Conservation (phyloP, 2,888 invertebrate species). For the Slavum lentiscoides region DNA sequence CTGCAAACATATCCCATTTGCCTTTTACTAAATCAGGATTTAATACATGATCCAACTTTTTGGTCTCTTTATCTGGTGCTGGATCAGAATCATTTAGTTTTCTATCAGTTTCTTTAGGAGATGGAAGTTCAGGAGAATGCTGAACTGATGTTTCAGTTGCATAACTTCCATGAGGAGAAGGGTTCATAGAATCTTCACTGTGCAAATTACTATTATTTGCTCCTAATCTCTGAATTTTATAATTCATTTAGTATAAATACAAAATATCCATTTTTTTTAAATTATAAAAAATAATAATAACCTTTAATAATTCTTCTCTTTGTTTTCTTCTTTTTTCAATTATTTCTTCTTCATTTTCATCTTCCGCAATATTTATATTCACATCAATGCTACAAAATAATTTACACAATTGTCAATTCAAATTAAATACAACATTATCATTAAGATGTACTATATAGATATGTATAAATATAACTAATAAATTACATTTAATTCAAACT, state of each 20-base stretch:
- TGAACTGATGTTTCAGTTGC: slow-evolving; percentile 45
- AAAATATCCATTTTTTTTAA: neutral
- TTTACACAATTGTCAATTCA: neutral
- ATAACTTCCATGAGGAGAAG: slow-evolving; percentile 49
- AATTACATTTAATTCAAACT: neutral
- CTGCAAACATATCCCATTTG: slow-evolving; percentile 88
- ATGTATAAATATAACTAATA: no score
- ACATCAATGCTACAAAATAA: slow-evolving; percentile 58
- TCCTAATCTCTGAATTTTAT: slow-evolving; percentile 36
- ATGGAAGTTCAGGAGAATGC: slow-evolving; percentile 35
- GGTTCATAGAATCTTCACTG: slow-evolving; percentile 50
- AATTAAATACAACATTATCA: neutral
- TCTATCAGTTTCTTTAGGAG: slow-evolving; percentile 40
- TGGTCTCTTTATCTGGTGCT: slow-evolving; percentile 31
- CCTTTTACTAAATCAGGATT: slow-evolving; percentile 58
- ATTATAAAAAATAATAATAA: slow-evolving; percentile 58
- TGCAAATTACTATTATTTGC: slow-evolving; percentile 50
- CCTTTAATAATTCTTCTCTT: slow-evolving; percentile 84
- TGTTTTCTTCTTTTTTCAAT: slow-evolving; percentile 86
- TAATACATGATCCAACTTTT: slow-evolving; percentile 55
- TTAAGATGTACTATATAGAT: neutral
- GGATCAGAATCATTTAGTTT: slow-evolving; percentile 33
- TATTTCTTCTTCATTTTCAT: slow-evolving; percentile 90
- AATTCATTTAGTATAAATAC: neutral
- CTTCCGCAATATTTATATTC: slow-evolving; percentile 78